A percentile compares a stretch with the other conserved stretches of the same genome.
Conservation (phyloP, 1,140 invertebrate species). For the Ruditapes philippinarum region DNA sequence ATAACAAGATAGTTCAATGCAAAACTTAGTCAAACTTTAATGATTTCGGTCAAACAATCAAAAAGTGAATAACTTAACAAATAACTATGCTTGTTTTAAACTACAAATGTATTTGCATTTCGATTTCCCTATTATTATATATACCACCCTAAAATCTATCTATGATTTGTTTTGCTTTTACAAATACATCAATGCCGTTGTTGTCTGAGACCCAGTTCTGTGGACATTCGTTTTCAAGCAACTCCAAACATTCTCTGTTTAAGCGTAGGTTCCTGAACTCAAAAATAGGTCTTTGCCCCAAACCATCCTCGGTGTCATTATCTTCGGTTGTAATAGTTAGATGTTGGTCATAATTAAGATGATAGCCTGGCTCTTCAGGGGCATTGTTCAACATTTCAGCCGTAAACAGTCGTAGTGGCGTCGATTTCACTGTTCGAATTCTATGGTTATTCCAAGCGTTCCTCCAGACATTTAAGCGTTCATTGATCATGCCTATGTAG, state of each 20-base stretch:
- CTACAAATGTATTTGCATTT: no score
- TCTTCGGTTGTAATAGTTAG: no score
- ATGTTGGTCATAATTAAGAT: background rate
- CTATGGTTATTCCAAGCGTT: conserved; percentile 29
- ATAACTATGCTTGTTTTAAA: no score
- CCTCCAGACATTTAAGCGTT: background rate
- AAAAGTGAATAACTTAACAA: no score
- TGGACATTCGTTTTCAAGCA: background rate
- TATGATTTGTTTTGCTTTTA: conserved; percentile 7
- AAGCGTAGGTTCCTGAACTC: background rate
- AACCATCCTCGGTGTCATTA: background rate
- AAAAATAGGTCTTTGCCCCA: background rate
- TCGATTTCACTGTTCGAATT: background rate
- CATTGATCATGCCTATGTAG: background rate
- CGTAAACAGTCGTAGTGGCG: background rate
- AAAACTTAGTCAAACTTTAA: no score
- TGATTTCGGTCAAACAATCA: no score
- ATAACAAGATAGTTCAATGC: no score
- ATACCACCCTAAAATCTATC: no score
- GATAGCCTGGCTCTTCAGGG: no score
- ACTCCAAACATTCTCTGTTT: background rate
- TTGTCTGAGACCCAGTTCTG: conserved; percentile 7
- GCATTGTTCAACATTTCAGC: background rate
- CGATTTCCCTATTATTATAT: no score
- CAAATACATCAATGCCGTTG: background rate